These are phyloP conservation scores for Poecile atricapillus DNA, from an alignment of 2,113 vertebrate genomes.

Conservation along the genomic window DNA sequence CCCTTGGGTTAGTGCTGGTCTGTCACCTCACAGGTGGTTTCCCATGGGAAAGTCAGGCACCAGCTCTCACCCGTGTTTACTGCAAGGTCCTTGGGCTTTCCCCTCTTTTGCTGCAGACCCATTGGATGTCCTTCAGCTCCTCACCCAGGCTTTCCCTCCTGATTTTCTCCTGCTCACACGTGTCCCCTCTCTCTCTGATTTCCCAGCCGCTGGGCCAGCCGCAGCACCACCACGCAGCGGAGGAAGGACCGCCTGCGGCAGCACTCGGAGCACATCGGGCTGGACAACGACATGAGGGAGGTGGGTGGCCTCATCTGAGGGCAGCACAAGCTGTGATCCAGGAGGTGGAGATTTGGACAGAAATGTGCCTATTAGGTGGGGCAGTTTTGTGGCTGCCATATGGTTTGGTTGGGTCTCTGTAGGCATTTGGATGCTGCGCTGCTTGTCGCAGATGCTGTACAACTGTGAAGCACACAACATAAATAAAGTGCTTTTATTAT, in stretches of 20 bases:
- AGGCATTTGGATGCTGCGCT: not conserved
- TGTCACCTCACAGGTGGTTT: not conserved
- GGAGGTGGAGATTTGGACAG: not conserved
- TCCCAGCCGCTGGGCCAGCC: conserved; percentile 85
- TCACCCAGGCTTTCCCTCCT: not conserved
- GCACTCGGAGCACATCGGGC: conserved; percentile 78
- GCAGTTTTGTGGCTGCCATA: not conserved
- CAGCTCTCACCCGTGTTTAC: rapidly evolving
- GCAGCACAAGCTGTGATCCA: not conserved
- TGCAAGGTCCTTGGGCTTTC: not conserved
- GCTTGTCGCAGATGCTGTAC: not conserved
- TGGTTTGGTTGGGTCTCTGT: not conserved
- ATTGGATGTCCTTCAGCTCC: not conserved
- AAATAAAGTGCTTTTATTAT: not conserved
- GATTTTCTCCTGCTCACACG: not conserved
- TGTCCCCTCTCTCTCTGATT: not conserved
- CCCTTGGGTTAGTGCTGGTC: not conserved
- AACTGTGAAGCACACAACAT: not conserved
- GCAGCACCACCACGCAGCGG: conserved; percentile 80
- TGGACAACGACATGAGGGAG: conserved; percentile 88
- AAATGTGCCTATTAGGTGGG: rapidly evolving
- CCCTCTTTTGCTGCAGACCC: not conserved
- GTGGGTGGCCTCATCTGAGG: conserved; percentile 61
- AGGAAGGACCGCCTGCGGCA: conserved; percentile 82
- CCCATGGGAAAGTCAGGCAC: rapidly evolving